Conservation (phyloP, 2,797 vertebrate species). For the Streptopelia turtur region DNA sequence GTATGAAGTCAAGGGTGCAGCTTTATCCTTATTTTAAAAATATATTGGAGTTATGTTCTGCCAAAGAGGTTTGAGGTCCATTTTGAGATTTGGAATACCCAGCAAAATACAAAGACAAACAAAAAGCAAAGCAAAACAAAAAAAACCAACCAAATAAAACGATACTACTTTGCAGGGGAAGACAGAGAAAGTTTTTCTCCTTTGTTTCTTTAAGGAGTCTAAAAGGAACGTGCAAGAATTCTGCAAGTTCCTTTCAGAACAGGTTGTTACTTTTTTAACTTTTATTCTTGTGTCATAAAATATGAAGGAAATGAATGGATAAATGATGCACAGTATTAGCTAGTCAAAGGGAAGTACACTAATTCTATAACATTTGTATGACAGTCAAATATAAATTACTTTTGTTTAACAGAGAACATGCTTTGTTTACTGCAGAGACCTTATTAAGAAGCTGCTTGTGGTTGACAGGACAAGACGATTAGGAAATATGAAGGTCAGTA, state of each 20-base stretch:
- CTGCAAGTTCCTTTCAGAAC: not conserved
- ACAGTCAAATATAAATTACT: not conserved
- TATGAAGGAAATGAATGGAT: not conserved
- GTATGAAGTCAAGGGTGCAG: not conserved
- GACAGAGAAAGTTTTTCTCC: not conserved
- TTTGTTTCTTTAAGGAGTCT: not conserved
- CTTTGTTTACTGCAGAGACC: constrained; percentile 83
- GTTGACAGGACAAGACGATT: constrained; percentile 91
- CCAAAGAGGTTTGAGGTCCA: not conserved
- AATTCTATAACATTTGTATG: not conserved
- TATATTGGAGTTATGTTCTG: not conserved
- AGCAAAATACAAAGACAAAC: not conserved
- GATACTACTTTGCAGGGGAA: not conserved
- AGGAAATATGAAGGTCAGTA: constrained; percentile 96
- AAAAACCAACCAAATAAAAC: too few species aligned
- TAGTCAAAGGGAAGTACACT: not conserved
- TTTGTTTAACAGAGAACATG: not conserved
- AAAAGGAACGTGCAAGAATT: not conserved
- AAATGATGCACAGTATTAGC: not conserved
- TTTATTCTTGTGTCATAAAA: not conserved
- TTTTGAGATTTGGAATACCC: not conserved
- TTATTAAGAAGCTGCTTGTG: constrained; percentile 96
- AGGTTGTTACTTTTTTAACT: not conserved
- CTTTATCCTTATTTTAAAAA: not conserved
- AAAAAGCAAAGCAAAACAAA: too few species aligned